Conservation (phyloP, 2,888 invertebrate species). For the Mantis religiosa region DNA sequence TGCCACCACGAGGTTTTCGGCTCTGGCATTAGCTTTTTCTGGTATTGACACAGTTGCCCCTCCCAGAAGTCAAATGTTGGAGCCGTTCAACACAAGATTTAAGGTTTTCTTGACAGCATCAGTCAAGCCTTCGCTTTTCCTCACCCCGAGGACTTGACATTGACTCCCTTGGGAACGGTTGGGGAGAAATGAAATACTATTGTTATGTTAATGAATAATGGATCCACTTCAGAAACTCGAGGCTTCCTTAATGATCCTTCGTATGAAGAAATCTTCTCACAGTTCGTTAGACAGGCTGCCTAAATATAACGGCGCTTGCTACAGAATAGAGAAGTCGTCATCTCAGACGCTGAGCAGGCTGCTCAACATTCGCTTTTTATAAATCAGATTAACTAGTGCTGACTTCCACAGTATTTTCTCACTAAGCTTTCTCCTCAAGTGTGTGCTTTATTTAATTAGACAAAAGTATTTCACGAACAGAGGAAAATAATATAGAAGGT, state of each 20-base stretch:
- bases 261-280: neutral
- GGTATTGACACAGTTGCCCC: neutral
- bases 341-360: no score
- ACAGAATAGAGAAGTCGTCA: neutral
- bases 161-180: neutral
- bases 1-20: no score
- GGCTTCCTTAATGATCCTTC: neutral
- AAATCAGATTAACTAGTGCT: no score
- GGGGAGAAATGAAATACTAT: neutral
- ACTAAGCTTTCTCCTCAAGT: no score
- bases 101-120: neutral
- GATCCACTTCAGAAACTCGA: neutral
- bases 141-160: neutral
- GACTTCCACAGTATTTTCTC: no score
- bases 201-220: neutral
- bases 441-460: no score
- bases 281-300: neutral
- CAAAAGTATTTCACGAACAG: no score
- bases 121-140: neutral
- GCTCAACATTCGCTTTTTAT: no score
- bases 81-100: neutral
- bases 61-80: neutral
- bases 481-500: no score
- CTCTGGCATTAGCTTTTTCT: no score
- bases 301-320: neutral